These are phyloP conservation scores for Campoletis sonorensis DNA, from an alignment of 1,140 invertebrate genomes.

Conservation along the genomic window DNA sequence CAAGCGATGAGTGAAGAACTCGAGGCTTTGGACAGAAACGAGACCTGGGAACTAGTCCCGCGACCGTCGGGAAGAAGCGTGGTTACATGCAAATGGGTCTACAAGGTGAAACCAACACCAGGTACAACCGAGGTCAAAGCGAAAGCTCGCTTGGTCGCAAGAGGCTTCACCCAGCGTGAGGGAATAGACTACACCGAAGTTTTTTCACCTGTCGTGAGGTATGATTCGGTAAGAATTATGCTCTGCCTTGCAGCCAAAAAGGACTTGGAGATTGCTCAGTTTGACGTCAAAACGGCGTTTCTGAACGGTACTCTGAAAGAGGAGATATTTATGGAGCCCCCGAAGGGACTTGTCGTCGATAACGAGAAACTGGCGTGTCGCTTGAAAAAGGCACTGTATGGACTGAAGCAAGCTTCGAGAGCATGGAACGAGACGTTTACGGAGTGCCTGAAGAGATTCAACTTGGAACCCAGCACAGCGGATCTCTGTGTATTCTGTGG, in stretches of 20 bases:
- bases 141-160: conserved; percentile 62
- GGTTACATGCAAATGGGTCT: conserved; percentile 69
- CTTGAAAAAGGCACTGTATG: too few species aligned
- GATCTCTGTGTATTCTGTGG: conserved; percentile 59
- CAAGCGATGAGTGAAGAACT: conserved; percentile 51
- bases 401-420: conserved; percentile 54
- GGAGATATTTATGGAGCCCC: too few species aligned
- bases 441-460: conserved; percentile 50
- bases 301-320: too few species aligned
- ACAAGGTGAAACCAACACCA: conserved; percentile 60
- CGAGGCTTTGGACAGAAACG: conserved; percentile 47
- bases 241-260: conserved; percentile 56
- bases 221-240: conserved; percentile 55
- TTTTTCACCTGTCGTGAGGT: conserved; percentile 55
- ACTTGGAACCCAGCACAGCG: conserved; percentile 51
- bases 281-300: too few species aligned
- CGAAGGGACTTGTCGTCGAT: too few species aligned
- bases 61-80: conserved; percentile 56
- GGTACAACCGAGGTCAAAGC: conserved; percentile 43
- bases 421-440: conserved; percentile 59
- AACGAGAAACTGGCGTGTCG: conserved; percentile 11
- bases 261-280: too few species aligned
- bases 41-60: conserved; percentile 63
- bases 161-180: conserved; percentile 57
- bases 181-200: conserved; percentile 59